Conservation (phyloP, 1,140 invertebrate species). For the Heliconius nattereri region DNA sequence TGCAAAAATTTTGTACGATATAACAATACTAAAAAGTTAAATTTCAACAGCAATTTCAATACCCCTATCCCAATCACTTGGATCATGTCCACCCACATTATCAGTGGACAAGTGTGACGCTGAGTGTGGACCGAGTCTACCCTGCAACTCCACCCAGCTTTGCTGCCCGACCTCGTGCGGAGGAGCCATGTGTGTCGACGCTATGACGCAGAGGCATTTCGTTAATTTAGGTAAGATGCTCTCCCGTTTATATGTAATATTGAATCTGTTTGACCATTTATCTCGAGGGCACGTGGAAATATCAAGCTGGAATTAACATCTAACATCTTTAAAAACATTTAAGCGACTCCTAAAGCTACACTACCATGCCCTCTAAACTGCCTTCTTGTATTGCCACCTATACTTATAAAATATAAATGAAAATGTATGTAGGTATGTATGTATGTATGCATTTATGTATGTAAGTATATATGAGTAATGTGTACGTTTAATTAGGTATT, state of each 20-base stretch:
- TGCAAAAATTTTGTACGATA: too few relatives aligned
- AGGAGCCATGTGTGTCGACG: conserved; percentile 79
- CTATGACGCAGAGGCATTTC: conserved; percentile 74
- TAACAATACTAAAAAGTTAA: neutral
- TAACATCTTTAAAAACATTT: too few relatives aligned
- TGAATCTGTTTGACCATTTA: neutral
- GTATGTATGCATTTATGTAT: too few relatives aligned
- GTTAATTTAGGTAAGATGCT: conserved; percentile 53
- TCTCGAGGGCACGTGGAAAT: neutral
- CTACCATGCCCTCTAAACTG: too few relatives aligned
- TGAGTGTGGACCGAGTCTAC: conserved; percentile 45
- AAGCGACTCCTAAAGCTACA: too few relatives aligned
- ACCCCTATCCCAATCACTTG: conserved; percentile 31
- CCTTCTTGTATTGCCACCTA: too few relatives aligned
- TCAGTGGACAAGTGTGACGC: conserved; percentile 62
- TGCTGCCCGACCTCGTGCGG: conserved; percentile 82
- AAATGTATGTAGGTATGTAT: too few relatives aligned
- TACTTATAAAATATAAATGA: too few relatives aligned
- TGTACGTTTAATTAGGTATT: too few relatives aligned
- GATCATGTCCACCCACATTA: conserved; percentile 65
- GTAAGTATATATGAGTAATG: too few relatives aligned
- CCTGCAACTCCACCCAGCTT: conserved; percentile 54
- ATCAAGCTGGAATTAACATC: neutral
- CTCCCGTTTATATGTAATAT: conserved; percentile 1
- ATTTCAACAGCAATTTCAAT: conserved; percentile 30